A percentile compares a stretch with the other conserved stretches of the same genome.
Conservation (phyloP, 2,113 vertebrate genomes). For the Melanostigma gelatinosum region DNA sequence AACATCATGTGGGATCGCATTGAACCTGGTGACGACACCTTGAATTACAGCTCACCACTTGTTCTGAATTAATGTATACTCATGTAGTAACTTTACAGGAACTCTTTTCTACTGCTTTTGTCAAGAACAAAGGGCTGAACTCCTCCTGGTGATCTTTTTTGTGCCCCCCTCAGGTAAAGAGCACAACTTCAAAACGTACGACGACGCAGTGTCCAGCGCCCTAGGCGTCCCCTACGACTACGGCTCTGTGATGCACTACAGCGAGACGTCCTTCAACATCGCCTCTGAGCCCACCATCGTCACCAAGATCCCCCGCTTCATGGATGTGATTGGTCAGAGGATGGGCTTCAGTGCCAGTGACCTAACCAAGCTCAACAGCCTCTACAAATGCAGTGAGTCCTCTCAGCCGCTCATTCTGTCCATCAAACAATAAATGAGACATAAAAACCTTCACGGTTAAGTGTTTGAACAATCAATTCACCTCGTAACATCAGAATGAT, state of each 20-base stretch:
- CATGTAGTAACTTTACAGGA: no score
- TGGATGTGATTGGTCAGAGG: conserved; percentile 89
- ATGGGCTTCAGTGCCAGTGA: conserved; percentile 92
- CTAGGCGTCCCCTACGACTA: conserved; percentile 92
- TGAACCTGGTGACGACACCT: conserved; percentile 75
- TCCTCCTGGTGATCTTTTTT: neutral
- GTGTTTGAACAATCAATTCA: neutral
- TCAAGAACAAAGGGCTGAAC: neutral
- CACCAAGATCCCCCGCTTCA: conserved; percentile 87
- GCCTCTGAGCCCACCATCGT: conserved; percentile 87
- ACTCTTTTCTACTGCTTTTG: neutral
- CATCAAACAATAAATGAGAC: neutral
- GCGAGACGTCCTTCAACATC: conserved; percentile 87
- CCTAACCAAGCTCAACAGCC: conserved; percentile 86
- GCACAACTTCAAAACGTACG: conserved; percentile 85
- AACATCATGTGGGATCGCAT: conserved; percentile 88
- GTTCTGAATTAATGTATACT: neutral
- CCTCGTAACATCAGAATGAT: neutral
- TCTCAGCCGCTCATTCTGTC: neutral
- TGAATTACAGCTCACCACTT: neutral
- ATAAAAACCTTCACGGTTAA: neutral
- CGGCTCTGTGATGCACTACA: conserved; percentile 92
- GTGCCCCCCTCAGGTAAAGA: conserved; percentile 80
- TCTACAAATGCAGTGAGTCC: conserved; percentile 91
- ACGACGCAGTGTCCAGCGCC: conserved; percentile 80